phyloP scores from a whole-genome alignment of 2,113 vertebrate species.

The Anguilla japonica region DNA sequence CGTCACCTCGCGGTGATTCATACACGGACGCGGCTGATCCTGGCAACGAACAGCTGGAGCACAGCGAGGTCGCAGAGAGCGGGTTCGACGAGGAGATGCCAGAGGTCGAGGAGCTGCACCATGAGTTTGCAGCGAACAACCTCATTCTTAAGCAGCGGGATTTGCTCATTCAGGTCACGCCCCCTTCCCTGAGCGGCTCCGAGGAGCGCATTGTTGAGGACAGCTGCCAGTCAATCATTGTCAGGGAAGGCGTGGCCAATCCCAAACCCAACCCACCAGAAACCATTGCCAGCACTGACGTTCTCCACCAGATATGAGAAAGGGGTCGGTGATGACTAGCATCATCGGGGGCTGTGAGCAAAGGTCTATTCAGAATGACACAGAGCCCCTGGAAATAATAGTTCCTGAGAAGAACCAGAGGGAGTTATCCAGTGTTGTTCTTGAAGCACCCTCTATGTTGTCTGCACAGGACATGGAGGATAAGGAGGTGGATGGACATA shows the following conservation, averaged over 20 bases:
- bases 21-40: slow-evolving; percentile 19
- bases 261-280: slow-evolving; percentile 23
- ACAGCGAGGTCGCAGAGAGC: slow-evolving; percentile 55
- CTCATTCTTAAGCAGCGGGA: slow-evolving; percentile 28
- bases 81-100: slow-evolving; percentile 58
- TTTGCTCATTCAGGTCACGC: slow-evolving; percentile 46
- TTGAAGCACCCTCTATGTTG: slow-evolving; percentile 44
- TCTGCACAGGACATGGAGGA: slow-evolving; percentile 45
- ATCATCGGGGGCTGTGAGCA: slow-evolving; percentile 53
- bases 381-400: slow-evolving; percentile 29
- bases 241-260: not conserved
- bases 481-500: slow-evolving; percentile 31
- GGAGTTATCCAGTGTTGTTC: slow-evolving; percentile 31
- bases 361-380: slow-evolving; percentile 58
- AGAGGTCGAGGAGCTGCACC: slow-evolving; percentile 38
- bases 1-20: slow-evolving; percentile 35
- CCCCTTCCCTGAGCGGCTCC: slow-evolving; percentile 53
- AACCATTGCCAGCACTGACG: slow-evolving; percentile 12
- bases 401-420: slow-evolving; percentile 33
- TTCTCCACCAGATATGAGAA: slow-evolving; percentile 42
- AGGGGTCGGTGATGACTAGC: slow-evolving; percentile 55
- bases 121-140: slow-evolving; percentile 23
- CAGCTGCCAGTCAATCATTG: not conserved
- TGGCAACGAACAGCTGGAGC: slow-evolving; percentile 44
- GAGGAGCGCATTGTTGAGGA: slow-evolving; percentile 49